Percentiles rank a stretch among this genome's conserved stretches.
phyloP scores from a whole-genome alignment of 2,113 vertebrate genomes.

The Hydrolagus affinis region DNA sequence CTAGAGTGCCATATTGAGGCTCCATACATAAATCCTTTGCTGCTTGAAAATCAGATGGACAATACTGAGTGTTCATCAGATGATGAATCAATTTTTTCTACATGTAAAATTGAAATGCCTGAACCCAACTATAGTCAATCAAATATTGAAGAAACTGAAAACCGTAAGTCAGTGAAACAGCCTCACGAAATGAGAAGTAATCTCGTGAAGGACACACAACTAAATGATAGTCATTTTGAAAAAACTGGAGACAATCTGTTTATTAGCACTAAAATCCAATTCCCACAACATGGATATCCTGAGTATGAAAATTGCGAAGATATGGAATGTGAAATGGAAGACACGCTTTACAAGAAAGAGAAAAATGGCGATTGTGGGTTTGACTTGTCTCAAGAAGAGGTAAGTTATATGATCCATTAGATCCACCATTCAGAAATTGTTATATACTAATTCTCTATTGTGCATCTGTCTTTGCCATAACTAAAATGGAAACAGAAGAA shows the following conservation, averaged over 20 bases:
- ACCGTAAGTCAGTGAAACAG: conserved; percentile 48
- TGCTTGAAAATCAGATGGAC: conserved; percentile 59
- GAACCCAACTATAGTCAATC: conserved; percentile 64
- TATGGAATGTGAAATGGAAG: conserved; percentile 44
- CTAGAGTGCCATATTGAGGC: conserved; percentile 55
- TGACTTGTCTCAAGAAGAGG: conserved; percentile 51
- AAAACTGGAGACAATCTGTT: conserved; percentile 56
- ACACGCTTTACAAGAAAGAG: conserved; percentile 47
- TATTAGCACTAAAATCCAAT: conserved; percentile 67
- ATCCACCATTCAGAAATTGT: conserved; percentile 29
- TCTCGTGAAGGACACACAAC: background rate
- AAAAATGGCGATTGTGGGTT: conserved; percentile 45
- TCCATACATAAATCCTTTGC: conserved; percentile 67
- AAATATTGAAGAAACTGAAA: conserved; percentile 67
- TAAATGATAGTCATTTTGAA: conserved; percentile 50
- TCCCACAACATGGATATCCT: conserved; percentile 53
- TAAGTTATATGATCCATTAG: conserved; percentile 44
- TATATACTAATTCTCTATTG: background rate
- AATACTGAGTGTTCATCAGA: conserved; percentile 56
- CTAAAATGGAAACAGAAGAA: background rate
- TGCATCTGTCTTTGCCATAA: background rate
- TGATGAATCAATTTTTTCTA: conserved; percentile 36
- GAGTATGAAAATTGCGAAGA: conserved; percentile 51
- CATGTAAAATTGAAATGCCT: conserved; percentile 50
- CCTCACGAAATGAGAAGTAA: background rate